Evolutionary conservation across 2,113 vertebrate species (phyloP), one percentile per base, ranked within the genome.

Genomic region (Labeo catla): DNA sequence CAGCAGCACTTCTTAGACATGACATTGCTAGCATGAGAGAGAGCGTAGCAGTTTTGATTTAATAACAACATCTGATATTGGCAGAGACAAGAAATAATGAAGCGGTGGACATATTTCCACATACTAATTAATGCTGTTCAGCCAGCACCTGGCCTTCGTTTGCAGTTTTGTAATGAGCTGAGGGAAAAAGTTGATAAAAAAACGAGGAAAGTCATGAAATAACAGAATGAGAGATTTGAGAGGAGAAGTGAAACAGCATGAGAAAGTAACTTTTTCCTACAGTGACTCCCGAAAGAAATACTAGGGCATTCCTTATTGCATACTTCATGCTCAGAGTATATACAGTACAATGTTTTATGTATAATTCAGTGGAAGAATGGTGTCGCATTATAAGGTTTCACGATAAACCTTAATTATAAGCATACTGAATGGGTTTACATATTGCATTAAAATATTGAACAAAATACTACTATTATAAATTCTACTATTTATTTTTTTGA

Each of bases 101-200:
- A 81, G 68, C 13, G 23, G n/a, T 76, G 63, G 65, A 88, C 78
- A 68, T 66, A 70, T 70, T 86, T 76, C 54, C 80, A 82, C 8
- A 36, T 49, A 43, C 43, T 82, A 74, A 85, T 88, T 85, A 85
- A 85, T 45, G 57, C 34, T 57, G 68, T 66, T 80, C 45, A 36
- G 45, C 19, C 74, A 79, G n/a, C 76, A 87, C 83, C 84, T 88
- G 87, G 36, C 59, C 70, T 73, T 21, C n/a, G 15, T 43, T 78
- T 49, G 49, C n/a, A 15, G 43, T 36, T 43, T 23, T n/a, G 57
- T 66, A 86, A 61, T 43, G 81, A 86, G 65, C n/a, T 16, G 21
- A 63, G 21, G 15, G 36, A 8, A 45, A n/a, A 80, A 39, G 47
- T 13, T 43, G 23, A 50, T 0, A 39, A 28, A 47, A 28, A 47